Evolutionary conservation across 23 tunicate species (phyloP).

Genomic region (Styela clava): DNA sequence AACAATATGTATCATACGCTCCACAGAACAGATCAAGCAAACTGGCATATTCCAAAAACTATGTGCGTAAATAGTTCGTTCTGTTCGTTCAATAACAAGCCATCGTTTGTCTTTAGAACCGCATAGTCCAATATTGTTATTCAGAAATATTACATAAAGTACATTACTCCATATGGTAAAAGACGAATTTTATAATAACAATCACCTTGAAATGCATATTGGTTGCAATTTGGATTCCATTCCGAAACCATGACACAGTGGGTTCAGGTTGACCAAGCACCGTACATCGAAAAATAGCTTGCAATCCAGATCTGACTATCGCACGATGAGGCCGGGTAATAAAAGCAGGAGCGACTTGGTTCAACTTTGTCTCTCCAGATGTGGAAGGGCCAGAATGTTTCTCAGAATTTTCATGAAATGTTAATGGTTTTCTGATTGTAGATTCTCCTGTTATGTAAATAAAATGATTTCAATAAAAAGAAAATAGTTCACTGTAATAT

Average conservation of each 20-base stretch:
- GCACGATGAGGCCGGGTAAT: conserved; percentile 49
- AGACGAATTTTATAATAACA: no score
- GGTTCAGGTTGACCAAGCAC: conserved; percentile 50
- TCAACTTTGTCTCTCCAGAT: conserved; percentile 1
- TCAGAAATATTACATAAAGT: no score
- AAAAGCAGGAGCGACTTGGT: conserved; percentile 35
- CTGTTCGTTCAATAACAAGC: no score
- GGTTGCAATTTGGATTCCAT: not conserved
- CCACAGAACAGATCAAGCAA: no score
- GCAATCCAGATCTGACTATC: conserved; percentile 22
- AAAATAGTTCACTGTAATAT: no score
- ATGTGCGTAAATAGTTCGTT: no score
- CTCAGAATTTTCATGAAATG: not conserved
- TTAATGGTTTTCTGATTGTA: not conserved
- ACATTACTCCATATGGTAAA: no score
- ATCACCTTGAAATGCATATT: not conserved
- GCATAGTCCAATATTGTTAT: no score
- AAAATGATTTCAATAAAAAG: no score
- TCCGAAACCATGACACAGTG: conserved; percentile 11
- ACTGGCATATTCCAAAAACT: no score
- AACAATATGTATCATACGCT: no score
- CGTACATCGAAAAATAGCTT: conserved; percentile 41
- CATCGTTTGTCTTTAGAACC: no score
- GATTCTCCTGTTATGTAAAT: not conserved
- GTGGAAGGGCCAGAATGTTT: not conserved